A percentile compares a stretch with the other conserved stretches of the same genome.
Evolutionary conservation across 1,140 invertebrate genomes (phyloP).

Genomic region (Pachypsylla venusta): DNA sequence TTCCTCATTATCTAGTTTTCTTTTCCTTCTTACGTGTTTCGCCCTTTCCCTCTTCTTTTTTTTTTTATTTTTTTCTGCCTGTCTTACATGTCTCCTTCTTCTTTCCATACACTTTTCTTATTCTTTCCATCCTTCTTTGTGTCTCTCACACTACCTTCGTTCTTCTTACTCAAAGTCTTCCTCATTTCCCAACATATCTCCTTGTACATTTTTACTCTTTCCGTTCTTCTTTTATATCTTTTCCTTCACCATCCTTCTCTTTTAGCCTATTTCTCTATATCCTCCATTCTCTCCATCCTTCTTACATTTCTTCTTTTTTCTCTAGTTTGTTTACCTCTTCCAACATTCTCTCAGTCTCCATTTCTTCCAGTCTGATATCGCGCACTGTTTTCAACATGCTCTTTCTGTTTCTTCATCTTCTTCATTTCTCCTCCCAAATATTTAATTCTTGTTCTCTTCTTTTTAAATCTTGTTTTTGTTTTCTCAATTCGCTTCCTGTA

Average conservation of each 20-base stretch:
- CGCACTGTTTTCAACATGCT: too few species aligned
- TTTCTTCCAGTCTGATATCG: not conserved
- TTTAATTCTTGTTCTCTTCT: too few species aligned
- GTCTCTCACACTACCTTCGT: not conserved
- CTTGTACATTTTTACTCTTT: not conserved
- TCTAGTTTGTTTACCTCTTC: not conserved
- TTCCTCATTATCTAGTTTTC: too few species aligned
- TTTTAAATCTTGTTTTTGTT: too few species aligned
- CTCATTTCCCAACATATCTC: not conserved
- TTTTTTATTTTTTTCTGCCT: not conserved
- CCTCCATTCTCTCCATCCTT: not conserved
- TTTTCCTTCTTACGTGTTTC: not conserved
- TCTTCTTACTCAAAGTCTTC: not conserved
- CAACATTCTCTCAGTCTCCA: constrained; percentile 7
- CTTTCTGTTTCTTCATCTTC: too few species aligned
- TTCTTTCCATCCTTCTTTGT: not conserved
- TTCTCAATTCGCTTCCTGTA: too few species aligned
- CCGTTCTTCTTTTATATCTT: not conserved
- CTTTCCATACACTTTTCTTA: not conserved
- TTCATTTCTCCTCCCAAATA: too few species aligned
- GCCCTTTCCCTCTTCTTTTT: not conserved
- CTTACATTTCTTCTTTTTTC: not conserved
- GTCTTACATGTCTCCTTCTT: not conserved
- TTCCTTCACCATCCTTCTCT: not conserved
- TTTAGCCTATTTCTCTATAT: constrained; percentile 9